A percentile compares a stretch with the other conserved stretches of the same genome.
Evolutionary conservation across 2,113 vertebrate genomes (phyloP).

Genomic region (Oceanites oceanicus): DNA sequence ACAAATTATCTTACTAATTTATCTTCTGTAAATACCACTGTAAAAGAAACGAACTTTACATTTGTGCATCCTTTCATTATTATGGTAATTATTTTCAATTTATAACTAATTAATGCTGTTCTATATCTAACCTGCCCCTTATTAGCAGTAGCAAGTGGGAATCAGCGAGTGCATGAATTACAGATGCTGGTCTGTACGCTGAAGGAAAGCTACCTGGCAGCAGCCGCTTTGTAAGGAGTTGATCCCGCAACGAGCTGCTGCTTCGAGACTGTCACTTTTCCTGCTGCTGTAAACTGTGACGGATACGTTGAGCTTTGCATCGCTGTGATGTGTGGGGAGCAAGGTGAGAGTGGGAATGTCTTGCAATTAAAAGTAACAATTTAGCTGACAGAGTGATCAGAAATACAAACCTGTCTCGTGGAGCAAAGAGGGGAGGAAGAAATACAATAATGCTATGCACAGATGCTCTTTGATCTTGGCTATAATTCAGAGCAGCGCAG

Average conservation of each 20-base stretch:
- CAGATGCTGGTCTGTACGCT: background rate
- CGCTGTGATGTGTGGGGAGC: background rate
- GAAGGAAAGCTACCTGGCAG: background rate
- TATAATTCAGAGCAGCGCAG: conserved; percentile 12
- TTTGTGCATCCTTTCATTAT: conserved; percentile 64
- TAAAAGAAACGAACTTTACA: conserved; percentile 44
- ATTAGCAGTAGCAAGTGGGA: conserved; percentile 19
- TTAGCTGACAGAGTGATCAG: background rate
- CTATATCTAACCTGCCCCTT: conserved; percentile 26
- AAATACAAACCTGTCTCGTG: conserved; percentile 13
- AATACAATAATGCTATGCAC: conserved; percentile 11
- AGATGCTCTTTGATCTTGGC: conserved; percentile 71
- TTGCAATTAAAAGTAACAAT: background rate
- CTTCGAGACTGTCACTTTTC: background rate
- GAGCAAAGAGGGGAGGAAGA: conserved; percentile 2
- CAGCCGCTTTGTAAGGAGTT: background rate
- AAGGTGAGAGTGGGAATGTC: background rate
- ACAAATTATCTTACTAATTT: conserved; percentile 49
- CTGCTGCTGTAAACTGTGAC: background rate
- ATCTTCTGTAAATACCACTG: conserved; percentile 56
- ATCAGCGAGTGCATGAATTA: background rate
- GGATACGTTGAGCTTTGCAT: background rate
- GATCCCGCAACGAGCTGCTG: background rate
- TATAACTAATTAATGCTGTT: conserved; percentile 67
- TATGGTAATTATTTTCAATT: conserved; percentile 72